Evolutionary conservation across 2,888 invertebrate genomes (phyloP).

Genomic region (Drosophila neonasuta): DNA sequence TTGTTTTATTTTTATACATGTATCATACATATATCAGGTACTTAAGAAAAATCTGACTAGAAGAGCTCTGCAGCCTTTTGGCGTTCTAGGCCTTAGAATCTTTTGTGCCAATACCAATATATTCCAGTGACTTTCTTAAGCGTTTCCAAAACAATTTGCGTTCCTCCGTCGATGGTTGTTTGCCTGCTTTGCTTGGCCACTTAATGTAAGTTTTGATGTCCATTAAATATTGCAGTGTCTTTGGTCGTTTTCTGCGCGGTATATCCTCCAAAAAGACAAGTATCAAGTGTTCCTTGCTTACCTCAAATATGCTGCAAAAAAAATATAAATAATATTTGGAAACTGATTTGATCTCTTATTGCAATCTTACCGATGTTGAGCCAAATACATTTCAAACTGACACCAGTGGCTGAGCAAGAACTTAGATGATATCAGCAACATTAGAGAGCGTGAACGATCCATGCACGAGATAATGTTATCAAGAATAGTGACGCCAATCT

Average conservation of each 20-base stretch:
- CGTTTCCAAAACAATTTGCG: slow-evolving; percentile 82
- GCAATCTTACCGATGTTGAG: slow-evolving; percentile 84
- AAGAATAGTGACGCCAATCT: slow-evolving; percentile 86
- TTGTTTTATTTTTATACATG: slow-evolving; percentile 5
- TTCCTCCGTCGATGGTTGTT: slow-evolving; percentile 71
- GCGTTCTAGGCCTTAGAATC: slow-evolving; percentile 44
- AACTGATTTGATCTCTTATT: neutral
- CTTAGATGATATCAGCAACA: slow-evolving; percentile 85
- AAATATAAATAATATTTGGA: too few species aligned
- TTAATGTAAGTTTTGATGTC: slow-evolving; percentile 87
- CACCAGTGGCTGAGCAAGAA: slow-evolving; percentile 89
- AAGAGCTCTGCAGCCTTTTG: neutral
- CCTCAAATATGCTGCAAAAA: slow-evolving; percentile 84
- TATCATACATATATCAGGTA: slow-evolving; percentile 57
- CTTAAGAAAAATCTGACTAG: slow-evolving; percentile 62
- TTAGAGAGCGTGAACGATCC: slow-evolving; percentile 86
- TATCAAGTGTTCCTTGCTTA: slow-evolving; percentile 85
- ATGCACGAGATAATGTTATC: slow-evolving; percentile 88
- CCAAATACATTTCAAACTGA: slow-evolving; percentile 88
- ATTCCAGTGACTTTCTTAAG: slow-evolving; percentile 74
- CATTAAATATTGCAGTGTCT: slow-evolving; percentile 86
- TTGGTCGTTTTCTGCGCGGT: slow-evolving; percentile 84
- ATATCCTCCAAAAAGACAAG: slow-evolving; percentile 87
- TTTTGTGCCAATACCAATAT: slow-evolving; percentile 58
- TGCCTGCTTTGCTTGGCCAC: slow-evolving; percentile 83